Conservation (phyloP, 2,797 vertebrate species). For the Platyrinchus mystaceus region DNA sequence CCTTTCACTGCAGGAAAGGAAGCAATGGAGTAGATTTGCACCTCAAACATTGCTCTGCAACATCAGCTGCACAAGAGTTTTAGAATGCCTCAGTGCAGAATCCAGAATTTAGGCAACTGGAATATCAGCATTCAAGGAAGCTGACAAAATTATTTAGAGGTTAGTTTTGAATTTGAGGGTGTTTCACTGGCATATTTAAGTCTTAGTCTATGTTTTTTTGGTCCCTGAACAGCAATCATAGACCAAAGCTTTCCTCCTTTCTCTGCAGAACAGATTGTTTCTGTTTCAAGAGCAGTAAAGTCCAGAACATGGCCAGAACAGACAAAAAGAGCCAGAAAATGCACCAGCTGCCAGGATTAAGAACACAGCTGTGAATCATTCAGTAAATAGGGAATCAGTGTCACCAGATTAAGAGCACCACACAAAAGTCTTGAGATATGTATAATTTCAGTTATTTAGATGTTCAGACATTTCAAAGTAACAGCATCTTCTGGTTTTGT, state of each 20-base stretch:
- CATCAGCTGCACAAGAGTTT: not conserved
- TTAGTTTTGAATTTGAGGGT: not conserved
- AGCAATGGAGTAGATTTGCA: not conserved
- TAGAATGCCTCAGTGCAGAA: not conserved
- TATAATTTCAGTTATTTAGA: conserved; percentile 3
- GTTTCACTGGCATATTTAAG: not conserved
- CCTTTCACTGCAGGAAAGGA: not conserved
- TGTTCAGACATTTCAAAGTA: conserved; percentile 4
- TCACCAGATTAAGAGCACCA: not conserved
- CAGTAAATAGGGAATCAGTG: not conserved
- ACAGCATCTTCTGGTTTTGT: not conserved
- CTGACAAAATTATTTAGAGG: not conserved
- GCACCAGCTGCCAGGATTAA: conserved; percentile 18
- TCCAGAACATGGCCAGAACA: not conserved
- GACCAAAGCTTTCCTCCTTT: not conserved
- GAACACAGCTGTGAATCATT: conserved; percentile 41
- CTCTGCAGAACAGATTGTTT: not conserved
- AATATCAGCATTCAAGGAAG: not conserved
- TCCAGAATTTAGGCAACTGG: not conserved
- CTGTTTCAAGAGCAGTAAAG: not conserved
- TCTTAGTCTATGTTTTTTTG: not conserved
- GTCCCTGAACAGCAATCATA: not conserved
- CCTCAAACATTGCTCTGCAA: not conserved
- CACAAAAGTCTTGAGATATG: not conserved
- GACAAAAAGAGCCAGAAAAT: not conserved